Base-by-base conservation (phyloP, 1,140 invertebrate genomes). In the Melanaphis sacchari region DNA sequence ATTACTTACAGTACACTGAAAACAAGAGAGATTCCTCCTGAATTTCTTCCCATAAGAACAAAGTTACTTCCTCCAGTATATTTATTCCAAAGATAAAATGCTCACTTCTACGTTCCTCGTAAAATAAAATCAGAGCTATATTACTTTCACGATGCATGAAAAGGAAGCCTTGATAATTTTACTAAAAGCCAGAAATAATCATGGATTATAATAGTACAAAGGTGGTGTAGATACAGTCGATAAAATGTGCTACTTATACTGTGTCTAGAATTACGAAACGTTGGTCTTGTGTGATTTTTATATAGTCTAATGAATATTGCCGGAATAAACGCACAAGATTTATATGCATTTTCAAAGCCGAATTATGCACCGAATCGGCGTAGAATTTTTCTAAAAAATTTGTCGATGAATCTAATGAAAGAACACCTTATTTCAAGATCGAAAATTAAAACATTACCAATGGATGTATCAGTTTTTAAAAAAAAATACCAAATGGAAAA, bases 171-270 rank as follows among this genome's bases (percentile, higher is more conserved):
- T 52, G 52, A 52, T 22, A 31, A 59, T 59, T 59, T 59, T 76
- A 76, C 66, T 36, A 76, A 59, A 82, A 93, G 38, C 94, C 94
- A 54, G 93, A 94, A 82, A 90, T 94, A 40, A 94, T 94, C 59
- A 94, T 91, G 59, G 94, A 94, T 90, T 94, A 94, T 93, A 94
- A 94, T 59, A 59, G 36, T 54, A 93, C 92, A 49, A 93, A 93
- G 84, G 81, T 52, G 92, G 92, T 52, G 92, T 85, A 41, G 92
- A 93, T 85, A 59, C 54, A 36, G 85, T 88, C 7, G 93, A 93
- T n/a, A 46, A 88, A 66, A 87, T 93, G 85, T 59, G 59, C 22
- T 40, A 43, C 54, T 40, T 93, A 95, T 93, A 93, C 93, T 41
- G 87, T 89, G 49, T 38, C 93, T 54, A 93, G 85, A 93, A 93